Base-by-base conservation (phyloP, 2,113 vertebrate genomes). In the Lepisosteus oculatus region DNA sequence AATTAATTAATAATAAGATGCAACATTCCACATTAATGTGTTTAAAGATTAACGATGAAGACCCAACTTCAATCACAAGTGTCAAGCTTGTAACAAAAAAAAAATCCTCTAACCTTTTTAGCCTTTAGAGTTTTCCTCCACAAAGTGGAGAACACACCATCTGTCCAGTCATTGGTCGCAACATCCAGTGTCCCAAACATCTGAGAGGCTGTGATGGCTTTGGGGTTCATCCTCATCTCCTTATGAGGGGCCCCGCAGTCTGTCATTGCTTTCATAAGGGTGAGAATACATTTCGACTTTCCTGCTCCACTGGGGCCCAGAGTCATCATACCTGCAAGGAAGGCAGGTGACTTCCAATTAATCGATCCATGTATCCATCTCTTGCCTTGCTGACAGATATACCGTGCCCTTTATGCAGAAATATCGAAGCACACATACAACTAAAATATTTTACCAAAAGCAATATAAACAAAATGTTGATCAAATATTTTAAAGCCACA, bases 201-300 rank as follows among this genome's bases (percentile, higher is more conserved):
- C 87, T 95, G 94, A 54, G 94, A 85, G 66, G 94, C 92, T 43
- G 91, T 95, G 80, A 95, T 92, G 72, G 94, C 92, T 77, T 95
- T 95, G 45, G 94, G 94, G 79, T 95, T 95, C 94, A 95, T 95
- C 84, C 93, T 91, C 93, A 95, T 93, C 83, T 95, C 93, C 71
- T 89, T 90, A 85, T 95, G 94, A 59, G 90, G 87, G 6, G 75
- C 78, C 67, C 93, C 91, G 62, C 92, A 94, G 70, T 92, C 91
- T 8, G 91, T 87, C 92, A 95, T 90, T 76, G 93, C 90, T 82
- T 86, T 92, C 93, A 95, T 93, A 73, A 95, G 85, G 8, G 87
- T 92, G 86, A 91, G 83, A 85, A 95, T 91, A 71, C 92, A 93
- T 43, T 85, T 83, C 51, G 91, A 92, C 81, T 95, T 95, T 61